Base-by-base conservation (phyloP, 2,113 vertebrate genomes). In the Cebus imitator region DNA sequence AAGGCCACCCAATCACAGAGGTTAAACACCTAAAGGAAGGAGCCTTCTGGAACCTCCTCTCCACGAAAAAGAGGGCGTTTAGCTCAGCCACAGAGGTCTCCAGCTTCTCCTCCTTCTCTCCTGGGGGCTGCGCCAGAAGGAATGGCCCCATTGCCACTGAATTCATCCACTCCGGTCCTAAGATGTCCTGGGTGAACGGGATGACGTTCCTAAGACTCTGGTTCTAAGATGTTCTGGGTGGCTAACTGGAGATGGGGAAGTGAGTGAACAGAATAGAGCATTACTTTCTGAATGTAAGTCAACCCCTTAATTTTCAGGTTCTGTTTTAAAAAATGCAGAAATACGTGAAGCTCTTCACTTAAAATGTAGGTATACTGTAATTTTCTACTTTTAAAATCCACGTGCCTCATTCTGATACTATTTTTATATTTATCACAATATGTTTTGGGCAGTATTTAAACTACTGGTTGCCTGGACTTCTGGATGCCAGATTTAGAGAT, bases 141-240 rank as follows among this genome's bases (percentile, higher is more conserved):
- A 37, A 12, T 3, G 1, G 35, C 2, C 55, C 32, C 45, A 12
- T 3, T 3, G 30, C 1, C 43, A 14, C 58, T 25, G 66, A 55
- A 30, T 50, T 9, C 37, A 55, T 1, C 8, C 3, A 0, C 12
- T 23, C 0, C 2, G 6, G 0, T 48, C 48, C 32, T 1, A 30
- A 76, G 70, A 32, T 2, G 6, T 5, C 48, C 50, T 30, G 50
- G 11, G 35, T 8, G 17, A 30, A 21, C 27, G 35, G 1, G 0
- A 14, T 16, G 45, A 8, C 10, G 5, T 23, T 48, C 48, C 48
- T 48, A 48, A 48, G 48, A 0, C 12, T 18, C 0, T 2, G 8
- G 0, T 48, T n/a, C 32, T 1, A 30, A 76, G 75, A 32, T 2
- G 6, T 5, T 55, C 50, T 30, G 50, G 11, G 10, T 35, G 73